phyloP scores from a whole-genome alignment of 2,797 vertebrate genomes.

The Sebastolobus alascanus region DNA sequence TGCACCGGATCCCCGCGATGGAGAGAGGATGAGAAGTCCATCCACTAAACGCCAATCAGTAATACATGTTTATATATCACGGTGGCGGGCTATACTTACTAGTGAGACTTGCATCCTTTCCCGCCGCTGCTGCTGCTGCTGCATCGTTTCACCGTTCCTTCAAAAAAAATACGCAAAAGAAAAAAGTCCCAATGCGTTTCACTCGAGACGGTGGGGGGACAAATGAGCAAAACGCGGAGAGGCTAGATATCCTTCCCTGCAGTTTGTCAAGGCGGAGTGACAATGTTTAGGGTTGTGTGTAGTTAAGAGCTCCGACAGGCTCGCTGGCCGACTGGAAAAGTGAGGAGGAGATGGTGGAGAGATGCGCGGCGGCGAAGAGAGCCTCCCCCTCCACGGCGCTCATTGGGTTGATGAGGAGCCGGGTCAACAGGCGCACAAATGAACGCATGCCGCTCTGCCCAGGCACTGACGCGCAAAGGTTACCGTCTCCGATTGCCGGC shows the following conservation, averaged over 20 bases:
- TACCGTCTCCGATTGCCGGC: slow-evolving; percentile 46
- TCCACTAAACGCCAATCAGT: slow-evolving; percentile 2
- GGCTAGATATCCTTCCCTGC: slow-evolving; percentile 69
- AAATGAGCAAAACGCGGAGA: slow-evolving; percentile 33
- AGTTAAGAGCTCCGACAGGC: slow-evolving; percentile 87
- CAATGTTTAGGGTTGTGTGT: slow-evolving; percentile 52
- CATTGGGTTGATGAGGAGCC: slow-evolving; percentile 95
- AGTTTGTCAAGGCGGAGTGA: slow-evolving; percentile 66
- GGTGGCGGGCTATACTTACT: slow-evolving; percentile 79
- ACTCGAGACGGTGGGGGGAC: slow-evolving; percentile 27
- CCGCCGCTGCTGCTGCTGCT: slow-evolving; percentile 38
- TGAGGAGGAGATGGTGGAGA: slow-evolving; percentile 91
- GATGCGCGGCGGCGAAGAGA: slow-evolving; percentile 85
- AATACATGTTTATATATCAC: slow-evolving; percentile 51
- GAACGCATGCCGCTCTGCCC: slow-evolving; percentile 82
- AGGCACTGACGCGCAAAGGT: slow-evolving; percentile 60
- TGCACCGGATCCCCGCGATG: slow-evolving; percentile 17
- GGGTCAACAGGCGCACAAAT: slow-evolving; percentile 93
- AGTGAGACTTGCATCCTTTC: slow-evolving; percentile 66
- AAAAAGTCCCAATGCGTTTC: slow-evolving; percentile 60
- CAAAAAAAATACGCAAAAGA: slow-evolving; percentile 50
- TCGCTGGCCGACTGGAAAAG: slow-evolving; percentile 90
- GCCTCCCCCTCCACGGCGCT: slow-evolving; percentile 93
- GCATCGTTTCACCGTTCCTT: slow-evolving; percentile 66
- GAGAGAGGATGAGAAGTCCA: slow-evolving; percentile 28